Percentiles rank a stretch among this genome's conserved stretches.
phyloP scores from a whole-genome alignment of 1,140 invertebrate genomes.

The Scaptodrosophila lebanonensis region DNA sequence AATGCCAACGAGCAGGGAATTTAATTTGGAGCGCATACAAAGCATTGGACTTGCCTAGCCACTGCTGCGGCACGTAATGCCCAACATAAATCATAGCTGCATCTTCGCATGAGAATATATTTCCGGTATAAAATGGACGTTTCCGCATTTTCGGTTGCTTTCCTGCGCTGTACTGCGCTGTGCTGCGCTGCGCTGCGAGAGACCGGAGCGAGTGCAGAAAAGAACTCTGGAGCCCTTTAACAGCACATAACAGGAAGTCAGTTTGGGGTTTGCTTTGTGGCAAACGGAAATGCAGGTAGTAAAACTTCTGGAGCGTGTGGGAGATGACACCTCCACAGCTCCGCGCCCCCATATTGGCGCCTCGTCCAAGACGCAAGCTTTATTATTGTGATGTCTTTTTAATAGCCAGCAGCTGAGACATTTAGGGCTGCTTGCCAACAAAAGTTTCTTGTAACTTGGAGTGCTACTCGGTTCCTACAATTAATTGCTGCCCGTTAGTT shows the following conservation, averaged over 20 bases:
- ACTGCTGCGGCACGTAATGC: conserved; percentile 52
- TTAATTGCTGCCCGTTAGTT: conserved; percentile 63
- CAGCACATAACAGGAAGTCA: conserved; percentile 64
- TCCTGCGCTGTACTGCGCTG: too few species aligned
- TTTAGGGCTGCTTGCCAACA: conserved; percentile 18
- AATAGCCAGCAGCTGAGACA: conserved; percentile 67
- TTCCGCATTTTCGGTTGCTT: conserved; percentile 58
- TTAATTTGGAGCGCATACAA: conserved; percentile 53
- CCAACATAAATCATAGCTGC: conserved; percentile 69
- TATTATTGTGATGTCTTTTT: conserved; percentile 53
- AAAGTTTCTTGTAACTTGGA: conserved; percentile 24
- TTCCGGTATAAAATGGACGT: conserved; percentile 73
- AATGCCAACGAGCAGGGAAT: conserved; percentile 32
- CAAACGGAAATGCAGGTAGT: conserved; percentile 57
- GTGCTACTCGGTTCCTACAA: conserved; percentile 33
- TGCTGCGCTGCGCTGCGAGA: too few species aligned
- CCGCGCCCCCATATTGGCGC: neutral
- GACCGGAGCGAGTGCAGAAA: too few species aligned
- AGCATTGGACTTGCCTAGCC: conserved; percentile 1
- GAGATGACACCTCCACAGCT: conserved; percentile 9
- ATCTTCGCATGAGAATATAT: conserved; percentile 73
- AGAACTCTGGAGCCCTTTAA: too few species aligned
- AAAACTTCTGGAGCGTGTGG: conserved; percentile 35
- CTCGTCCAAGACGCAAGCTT: neutral
- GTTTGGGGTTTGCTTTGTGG: conserved; percentile 33